A percentile compares a stretch with the other conserved stretches of the same genome.
phyloP scores from a whole-genome alignment of 1,140 invertebrate genomes.

The Solenopsis fugax region DNA sequence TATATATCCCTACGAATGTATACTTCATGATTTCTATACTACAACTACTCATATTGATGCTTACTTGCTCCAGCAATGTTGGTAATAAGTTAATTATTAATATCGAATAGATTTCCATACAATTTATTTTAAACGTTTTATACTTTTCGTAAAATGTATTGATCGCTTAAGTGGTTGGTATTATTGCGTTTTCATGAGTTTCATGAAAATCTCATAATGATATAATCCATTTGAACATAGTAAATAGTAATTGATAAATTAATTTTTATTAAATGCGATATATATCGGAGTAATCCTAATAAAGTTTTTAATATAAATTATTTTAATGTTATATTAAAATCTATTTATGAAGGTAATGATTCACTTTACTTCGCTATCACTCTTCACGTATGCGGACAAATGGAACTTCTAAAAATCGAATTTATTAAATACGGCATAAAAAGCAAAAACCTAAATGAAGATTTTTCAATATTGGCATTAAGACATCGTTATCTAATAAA shows the following conservation, averaged over 20 bases:
- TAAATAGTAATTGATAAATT: too few species aligned
- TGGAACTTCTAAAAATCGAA: constrained; percentile 43
- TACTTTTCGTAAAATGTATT: too few species aligned
- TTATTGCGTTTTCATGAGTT: too few species aligned
- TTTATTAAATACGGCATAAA: neutral
- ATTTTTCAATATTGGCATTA: neutral
- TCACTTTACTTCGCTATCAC: constrained; percentile 48
- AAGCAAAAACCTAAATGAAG: neutral
- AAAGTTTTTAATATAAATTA: too few species aligned
- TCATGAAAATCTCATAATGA: too few species aligned
- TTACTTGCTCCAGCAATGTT: constrained; percentile 38
- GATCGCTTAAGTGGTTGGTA: too few species aligned
- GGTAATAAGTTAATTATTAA: constrained; percentile 48
- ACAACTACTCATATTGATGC: neutral
- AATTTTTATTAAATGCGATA: too few species aligned
- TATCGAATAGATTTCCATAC: neutral
- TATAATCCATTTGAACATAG: too few species aligned
- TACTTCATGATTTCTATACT: neutral
- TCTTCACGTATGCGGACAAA: constrained; percentile 59
- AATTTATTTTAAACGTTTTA: neutral
- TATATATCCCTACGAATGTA: neutral
- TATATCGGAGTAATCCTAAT: too few species aligned
- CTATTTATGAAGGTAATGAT: constrained; percentile 25
- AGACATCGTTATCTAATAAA: constrained; percentile 46
- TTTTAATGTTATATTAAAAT: too few species aligned